These are phyloP conservation scores for Phalacrocorax carbo DNA, from an alignment of 2,113 vertebrate species.

Conservation along the genomic window DNA sequence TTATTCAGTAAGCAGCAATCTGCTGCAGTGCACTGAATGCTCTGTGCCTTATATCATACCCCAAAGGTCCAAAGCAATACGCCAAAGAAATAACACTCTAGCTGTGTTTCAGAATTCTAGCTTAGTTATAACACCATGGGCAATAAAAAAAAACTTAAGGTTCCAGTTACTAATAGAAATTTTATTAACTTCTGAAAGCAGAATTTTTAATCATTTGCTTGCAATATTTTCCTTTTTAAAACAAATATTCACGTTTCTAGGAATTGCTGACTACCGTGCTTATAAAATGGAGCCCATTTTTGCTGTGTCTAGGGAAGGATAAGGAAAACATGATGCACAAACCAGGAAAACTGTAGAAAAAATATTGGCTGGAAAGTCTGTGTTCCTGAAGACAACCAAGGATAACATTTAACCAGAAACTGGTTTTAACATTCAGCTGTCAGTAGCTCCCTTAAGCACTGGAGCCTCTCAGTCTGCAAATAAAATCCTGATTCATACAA, in stretches of 20 bases:
- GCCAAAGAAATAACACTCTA: slow-evolving; percentile 22
- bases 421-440: slow-evolving; percentile 38
- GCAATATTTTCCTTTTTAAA: slow-evolving; percentile 44
- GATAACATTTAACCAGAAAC: slow-evolving; percentile 53
- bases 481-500: slow-evolving; percentile 38
- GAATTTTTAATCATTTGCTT: not conserved
- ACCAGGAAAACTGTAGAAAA: slow-evolving; percentile 25
- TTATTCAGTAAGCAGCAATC: slow-evolving; percentile 18
- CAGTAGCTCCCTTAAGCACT: slow-evolving; percentile 21
- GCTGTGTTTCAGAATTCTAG: not conserved
- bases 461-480: slow-evolving; percentile 34
- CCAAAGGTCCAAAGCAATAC: slow-evolving; percentile 44
- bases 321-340: slow-evolving; percentile 49
- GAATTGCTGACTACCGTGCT: slow-evolving; percentile 37
- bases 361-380: slow-evolving; percentile 5
- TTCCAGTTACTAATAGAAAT: slow-evolving; percentile 32
- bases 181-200: not conserved
- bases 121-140: not conserved
- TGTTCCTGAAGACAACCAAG: slow-evolving; percentile 36
- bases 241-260: slow-evolving; percentile 36
- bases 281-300: slow-evolving; percentile 35
- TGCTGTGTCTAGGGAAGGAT: slow-evolving; percentile 19
- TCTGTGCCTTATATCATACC: slow-evolving; percentile 30
- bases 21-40: not conserved
- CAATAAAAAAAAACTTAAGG: not conserved